Base-by-base conservation (phyloP, 92 coral and sea anemone species). In the Phenganax subtilis region DNA sequence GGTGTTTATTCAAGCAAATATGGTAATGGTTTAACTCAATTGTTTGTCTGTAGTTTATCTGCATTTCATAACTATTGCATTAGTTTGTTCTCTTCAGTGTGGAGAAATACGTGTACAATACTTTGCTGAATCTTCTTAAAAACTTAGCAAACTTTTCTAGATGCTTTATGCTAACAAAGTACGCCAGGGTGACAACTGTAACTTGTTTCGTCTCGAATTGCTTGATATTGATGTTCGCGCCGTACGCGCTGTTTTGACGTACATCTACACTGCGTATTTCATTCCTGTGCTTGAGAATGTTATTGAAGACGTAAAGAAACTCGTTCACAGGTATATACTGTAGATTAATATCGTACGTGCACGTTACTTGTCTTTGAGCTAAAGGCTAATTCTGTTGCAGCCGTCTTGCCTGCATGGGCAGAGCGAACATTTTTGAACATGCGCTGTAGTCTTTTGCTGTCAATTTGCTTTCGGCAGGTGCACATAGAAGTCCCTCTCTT, bases 241-340 rank as follows among this genome's bases (percentile, higher is more conserved):
- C 52, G 73, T 79, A 9, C 83, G 56, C 20, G 83, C 83, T 9
- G 83, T 79, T 79, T 37, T 79, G 83, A 79, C 83, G n/a, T 79
- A 47, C 69, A 79, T 79, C 60, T 79, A 79, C 63, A 79, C 83
- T 52, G 73, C 83, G 8, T 63, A 55, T 17, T 79, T 63, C 37
- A 64, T 79, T 63, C 74, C 83, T 54, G 83, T 79, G 51, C 31
- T 16, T 10, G 44, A 55, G 17, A 52, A 51, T 62, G 73, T 63
- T 64, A 16, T 79, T 16, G 74, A 79, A 47, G 83, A 79, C 56
- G 74, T 79, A 1, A 25, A 62, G 52, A 62, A 47, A 51, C 74
- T 79, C 1, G 70, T 76, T 0, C 37, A 57, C 20, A 76, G 81
- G 81, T 76, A 69, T 28, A 10, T 9, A 20, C 25, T 20, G 25